Evolutionary conservation across 2,113 vertebrate species (phyloP).

Genomic region (Coptodon rendalli): DNA sequence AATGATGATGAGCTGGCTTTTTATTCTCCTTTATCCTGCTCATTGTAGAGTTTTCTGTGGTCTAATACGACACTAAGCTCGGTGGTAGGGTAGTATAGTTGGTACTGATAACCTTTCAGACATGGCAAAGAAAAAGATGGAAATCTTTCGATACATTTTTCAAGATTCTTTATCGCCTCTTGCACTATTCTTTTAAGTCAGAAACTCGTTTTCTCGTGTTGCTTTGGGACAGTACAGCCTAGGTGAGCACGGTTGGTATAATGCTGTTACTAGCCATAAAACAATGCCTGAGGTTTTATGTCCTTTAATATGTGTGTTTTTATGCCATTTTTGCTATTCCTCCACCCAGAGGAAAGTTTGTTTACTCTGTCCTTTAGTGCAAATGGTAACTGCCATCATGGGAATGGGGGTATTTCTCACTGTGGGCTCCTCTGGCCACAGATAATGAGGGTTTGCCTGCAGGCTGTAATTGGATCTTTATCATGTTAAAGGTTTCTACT

Average conservation of each 20-base stretch:
- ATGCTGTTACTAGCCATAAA: conserved; percentile 31
- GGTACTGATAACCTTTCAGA: conserved; percentile 17
- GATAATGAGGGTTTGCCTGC: conserved; percentile 52
- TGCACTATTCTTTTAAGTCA: not conserved
- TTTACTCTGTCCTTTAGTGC: conserved; percentile 52
- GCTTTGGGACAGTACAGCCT: not conserved
- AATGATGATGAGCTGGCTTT: conserved; percentile 64
- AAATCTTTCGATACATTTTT: conserved; percentile 26
- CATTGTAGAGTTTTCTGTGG: conserved; percentile 42
- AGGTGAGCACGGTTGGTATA: conserved; percentile 8
- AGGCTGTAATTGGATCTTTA: conserved; percentile 59
- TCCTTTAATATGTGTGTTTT: conserved; percentile 49
- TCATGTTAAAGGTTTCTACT: conserved; percentile 37
- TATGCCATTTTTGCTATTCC: conserved; percentile 34
- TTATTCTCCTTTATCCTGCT: conserved; percentile 57
- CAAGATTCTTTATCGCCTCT: conserved; percentile 6
- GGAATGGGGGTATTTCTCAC: conserved; percentile 42
- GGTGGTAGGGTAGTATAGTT: not conserved
- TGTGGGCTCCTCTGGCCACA: conserved; percentile 22
- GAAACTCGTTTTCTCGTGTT: conserved; percentile 22
- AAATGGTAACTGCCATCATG: conserved; percentile 43
- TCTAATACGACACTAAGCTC: conserved; percentile 46
- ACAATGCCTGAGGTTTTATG: conserved; percentile 47
- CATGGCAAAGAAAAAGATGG: conserved; percentile 13
- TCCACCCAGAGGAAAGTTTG: conserved; percentile 50